phyloP scores from a whole-genome alignment of 2,888 invertebrate species.

The Trachelus stipa region DNA sequence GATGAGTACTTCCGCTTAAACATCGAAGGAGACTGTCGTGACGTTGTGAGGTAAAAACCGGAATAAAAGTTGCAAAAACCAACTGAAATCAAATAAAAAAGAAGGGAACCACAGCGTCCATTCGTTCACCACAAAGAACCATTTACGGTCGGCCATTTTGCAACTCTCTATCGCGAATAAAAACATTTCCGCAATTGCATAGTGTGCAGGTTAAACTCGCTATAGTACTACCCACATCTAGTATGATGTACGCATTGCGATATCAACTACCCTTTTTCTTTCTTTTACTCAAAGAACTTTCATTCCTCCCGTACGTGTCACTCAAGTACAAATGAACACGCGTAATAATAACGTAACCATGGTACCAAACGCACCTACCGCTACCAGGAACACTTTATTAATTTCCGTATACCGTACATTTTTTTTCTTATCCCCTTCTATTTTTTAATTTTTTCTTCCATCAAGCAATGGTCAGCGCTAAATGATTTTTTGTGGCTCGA shows the following conservation, averaged over 20 bases:
- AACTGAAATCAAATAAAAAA: background rate
- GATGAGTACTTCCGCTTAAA: conserved; percentile 92
- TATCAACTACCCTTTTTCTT: background rate
- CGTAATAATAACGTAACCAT: background rate
- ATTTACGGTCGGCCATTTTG: background rate
- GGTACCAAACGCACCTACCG: background rate
- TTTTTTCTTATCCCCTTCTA: background rate
- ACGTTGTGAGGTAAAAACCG: conserved; percentile 85
- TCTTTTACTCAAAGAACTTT: background rate
- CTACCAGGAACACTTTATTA: background rate
- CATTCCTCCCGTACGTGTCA: background rate
- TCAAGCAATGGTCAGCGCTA: background rate
- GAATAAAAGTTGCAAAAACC: background rate
- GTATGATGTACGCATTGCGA: background rate
- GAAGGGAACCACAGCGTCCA: background rate
- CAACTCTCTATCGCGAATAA: background rate
- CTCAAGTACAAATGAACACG: background rate
- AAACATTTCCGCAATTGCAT: background rate
- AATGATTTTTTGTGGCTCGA: background rate
- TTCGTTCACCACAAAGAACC: background rate
- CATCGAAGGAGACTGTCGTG: conserved; percentile 89
- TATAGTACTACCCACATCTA: background rate
- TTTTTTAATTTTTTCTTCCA: conserved; percentile 2
- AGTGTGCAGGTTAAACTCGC: background rate
- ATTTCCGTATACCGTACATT: background rate